Evolutionary conservation across 2,113 vertebrate genomes (phyloP), one percentile per base, ranked within the genome.

Genomic region (Corvus moneduloides): DNA sequence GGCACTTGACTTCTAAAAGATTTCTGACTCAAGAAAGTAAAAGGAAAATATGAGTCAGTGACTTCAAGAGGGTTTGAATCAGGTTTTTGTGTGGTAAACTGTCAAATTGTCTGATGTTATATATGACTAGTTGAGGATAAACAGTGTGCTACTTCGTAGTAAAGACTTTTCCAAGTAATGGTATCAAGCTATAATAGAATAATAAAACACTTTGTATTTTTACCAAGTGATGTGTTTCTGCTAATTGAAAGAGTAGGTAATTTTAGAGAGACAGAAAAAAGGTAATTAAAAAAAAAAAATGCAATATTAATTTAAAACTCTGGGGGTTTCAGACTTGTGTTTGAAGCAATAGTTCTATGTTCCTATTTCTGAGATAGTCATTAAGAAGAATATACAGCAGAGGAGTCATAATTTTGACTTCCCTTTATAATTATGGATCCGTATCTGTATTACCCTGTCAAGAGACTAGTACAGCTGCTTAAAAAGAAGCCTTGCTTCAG

Each of bases 371-470:
- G 83, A 97, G 85, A 48, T 67, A 96, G 91, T 89, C 76, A 87
- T 94, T 87, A 92, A 96, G 94, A 90, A 69, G 91, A 96, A 97
- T 86, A 82, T 68, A 55, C 39, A 86, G 75, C 81, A 95, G n/a
- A 72, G 44, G 63, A 87, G 95, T 93, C 54, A 84, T 93, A 84
- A 91, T 97, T 97, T 97, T 92, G 63, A 93, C 76, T 93, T 56
- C 77, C 28, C 58, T 92, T 96, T 96, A 49, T 91, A 75, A 96
- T 91, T 97, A 84, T 46, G 61, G 73, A 91, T 93, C 46, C 37
- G 75, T 91, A 83, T 81, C 87, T 89, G 18, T 64, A 93, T 92
- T 94, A 79, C 73, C 43, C 52, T 93, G 78, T 87, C 69, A 66
- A 86, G 71, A 75, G 78, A 55, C 27, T 81, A 81, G 37, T 92